phyloP scores from a whole-genome alignment of 2,797 vertebrate genomes.

The Hipposideros larvatus region DNA sequence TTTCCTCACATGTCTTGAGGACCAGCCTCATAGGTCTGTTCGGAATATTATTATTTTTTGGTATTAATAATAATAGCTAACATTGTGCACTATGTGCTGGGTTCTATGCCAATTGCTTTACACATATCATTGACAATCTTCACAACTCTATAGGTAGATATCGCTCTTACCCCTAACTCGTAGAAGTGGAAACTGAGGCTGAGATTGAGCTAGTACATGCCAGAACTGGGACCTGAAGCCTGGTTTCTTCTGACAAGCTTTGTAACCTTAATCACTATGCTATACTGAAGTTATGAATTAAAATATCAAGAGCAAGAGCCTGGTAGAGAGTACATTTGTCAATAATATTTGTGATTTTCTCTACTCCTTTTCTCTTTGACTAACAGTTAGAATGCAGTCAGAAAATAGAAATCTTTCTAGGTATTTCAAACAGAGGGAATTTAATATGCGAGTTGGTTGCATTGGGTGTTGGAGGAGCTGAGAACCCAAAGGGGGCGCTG shows the following conservation, averaged over 20 bases:
- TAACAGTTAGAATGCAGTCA: not conserved
- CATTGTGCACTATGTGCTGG: not conserved
- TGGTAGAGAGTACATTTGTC: not conserved
- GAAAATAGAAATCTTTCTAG: not conserved
- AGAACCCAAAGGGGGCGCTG: not conserved
- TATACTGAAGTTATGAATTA: not conserved
- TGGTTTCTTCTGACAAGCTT: not conserved
- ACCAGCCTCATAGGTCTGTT: not conserved
- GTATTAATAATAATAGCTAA: not conserved
- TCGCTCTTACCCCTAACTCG: not conserved
- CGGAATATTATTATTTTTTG: not conserved
- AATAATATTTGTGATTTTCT: not conserved
- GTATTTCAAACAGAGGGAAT: not conserved
- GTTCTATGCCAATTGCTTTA: not conserved
- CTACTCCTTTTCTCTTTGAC: not conserved
- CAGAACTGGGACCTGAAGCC: not conserved
- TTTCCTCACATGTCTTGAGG: not conserved
- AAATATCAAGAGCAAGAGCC: not conserved
- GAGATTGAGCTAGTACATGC: not conserved
- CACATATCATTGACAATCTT: not conserved
- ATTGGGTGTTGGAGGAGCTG: not conserved
- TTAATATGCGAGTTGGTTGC: not conserved
- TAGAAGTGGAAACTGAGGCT: not conserved
- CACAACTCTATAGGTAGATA: not conserved
- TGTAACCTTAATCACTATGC: not conserved